Evolutionary conservation across 2,888 invertebrate genomes (phyloP).

Genomic region (Amorpha juglandis): DNA sequence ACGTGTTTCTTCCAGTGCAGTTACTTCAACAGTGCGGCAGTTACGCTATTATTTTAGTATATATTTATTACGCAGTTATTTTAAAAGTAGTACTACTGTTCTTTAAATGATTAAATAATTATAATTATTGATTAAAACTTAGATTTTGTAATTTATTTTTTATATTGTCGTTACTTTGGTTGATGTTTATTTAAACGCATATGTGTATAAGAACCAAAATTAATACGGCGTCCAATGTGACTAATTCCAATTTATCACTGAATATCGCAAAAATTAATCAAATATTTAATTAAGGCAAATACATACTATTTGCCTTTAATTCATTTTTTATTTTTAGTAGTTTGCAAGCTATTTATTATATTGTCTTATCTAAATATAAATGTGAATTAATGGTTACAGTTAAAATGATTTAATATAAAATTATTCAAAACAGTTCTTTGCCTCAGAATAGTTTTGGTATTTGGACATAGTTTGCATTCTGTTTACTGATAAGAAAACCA

Average conservation of each 20-base stretch:
- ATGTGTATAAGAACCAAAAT: no score
- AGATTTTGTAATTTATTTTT: background rate
- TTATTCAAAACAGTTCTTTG: background rate
- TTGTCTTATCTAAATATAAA: background rate
- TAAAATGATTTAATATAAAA: background rate
- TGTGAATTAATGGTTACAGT: background rate
- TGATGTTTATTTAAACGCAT: no score
- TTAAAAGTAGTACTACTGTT: background rate
- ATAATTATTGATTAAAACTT: no score
- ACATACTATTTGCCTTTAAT: no score
- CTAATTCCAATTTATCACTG: background rate
- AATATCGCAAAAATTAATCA: no score
- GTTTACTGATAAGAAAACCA: no score
- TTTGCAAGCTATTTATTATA: background rate
- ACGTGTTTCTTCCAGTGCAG: background rate
- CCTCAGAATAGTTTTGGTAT: background rate
- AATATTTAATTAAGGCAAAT: background rate
- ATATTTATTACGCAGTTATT: no score
- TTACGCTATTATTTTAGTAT: background rate
- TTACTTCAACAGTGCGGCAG: background rate
- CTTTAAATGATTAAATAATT: background rate
- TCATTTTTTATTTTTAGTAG: background rate
- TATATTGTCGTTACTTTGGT: background rate
- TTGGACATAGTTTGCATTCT: no score
- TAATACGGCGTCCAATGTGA: background rate